Evolutionary conservation across 1,140 invertebrate species (phyloP).

Genomic region (Drosophila miranda): DNA sequence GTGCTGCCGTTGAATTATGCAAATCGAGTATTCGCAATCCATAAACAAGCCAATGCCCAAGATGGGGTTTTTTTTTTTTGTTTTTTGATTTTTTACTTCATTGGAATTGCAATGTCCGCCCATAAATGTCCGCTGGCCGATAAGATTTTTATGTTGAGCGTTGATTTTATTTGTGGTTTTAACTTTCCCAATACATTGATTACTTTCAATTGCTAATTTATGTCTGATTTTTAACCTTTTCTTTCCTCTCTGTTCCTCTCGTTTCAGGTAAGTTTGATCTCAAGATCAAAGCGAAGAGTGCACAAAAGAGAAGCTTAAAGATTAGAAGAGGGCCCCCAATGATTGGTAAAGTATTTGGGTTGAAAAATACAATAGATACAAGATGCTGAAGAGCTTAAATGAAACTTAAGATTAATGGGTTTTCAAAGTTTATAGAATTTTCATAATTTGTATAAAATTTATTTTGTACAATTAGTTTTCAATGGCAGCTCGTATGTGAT

Average conservation of each 20-base stretch:
- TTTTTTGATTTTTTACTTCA: neutral
- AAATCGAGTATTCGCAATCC: constrained; percentile 38
- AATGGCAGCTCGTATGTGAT: too few species aligned
- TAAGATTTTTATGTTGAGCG: constrained; percentile 50
- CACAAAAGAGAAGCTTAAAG: neutral
- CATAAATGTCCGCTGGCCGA: constrained; percentile 41
- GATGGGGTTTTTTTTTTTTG: constrained; percentile 11
- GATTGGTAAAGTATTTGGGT: constrained; percentile 5
- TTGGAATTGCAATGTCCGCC: constrained; percentile 24
- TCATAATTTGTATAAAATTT: too few species aligned
- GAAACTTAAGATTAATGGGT: too few species aligned
- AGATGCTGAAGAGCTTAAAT: too few species aligned
- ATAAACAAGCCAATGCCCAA: constrained; percentile 33
- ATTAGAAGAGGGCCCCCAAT: neutral
- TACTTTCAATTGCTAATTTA: constrained; percentile 48
- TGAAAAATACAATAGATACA: too few species aligned
- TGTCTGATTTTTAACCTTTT: neutral
- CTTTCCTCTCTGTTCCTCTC: constrained; percentile 5
- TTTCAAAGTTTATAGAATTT: too few species aligned
- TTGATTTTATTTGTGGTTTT: constrained; percentile 53
- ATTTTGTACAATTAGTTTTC: too few species aligned
- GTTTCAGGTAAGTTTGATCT: constrained; percentile 56
- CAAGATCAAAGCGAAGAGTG: neutral
- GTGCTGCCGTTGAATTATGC: constrained; percentile 43
- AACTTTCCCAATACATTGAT: constrained; percentile 24